These are phyloP conservation scores for Cabera pusaria DNA, from an alignment of 2,888 invertebrate genomes.

Conservation along the genomic window DNA sequence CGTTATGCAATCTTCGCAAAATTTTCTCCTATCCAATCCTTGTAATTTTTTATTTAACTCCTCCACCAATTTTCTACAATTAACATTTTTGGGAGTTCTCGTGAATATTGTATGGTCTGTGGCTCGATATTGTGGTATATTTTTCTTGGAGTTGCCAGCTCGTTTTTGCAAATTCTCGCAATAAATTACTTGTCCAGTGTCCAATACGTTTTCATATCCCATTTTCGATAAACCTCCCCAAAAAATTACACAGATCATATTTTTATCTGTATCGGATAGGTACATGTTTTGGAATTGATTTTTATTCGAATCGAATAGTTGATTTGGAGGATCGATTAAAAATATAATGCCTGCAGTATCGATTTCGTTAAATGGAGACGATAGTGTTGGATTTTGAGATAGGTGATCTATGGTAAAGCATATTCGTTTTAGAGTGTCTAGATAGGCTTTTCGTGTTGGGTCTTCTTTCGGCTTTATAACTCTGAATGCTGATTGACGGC, in stretches of 20 bases:
- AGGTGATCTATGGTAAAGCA: conserved; percentile 77
- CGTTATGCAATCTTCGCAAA: conserved; percentile 55
- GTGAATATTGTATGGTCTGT: conserved; percentile 86
- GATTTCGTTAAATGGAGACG: conserved; percentile 85
- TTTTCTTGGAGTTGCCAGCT: conserved; percentile 70
- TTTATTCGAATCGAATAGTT: conserved; percentile 58
- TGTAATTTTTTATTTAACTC: conserved; percentile 58
- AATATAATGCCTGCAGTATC: conserved; percentile 89
- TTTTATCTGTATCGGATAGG: conserved; percentile 79
- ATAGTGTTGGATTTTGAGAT: conserved; percentile 41
- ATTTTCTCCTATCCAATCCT: conserved; percentile 40
- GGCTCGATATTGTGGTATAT: conserved; percentile 83
- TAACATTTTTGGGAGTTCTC: conserved; percentile 81
- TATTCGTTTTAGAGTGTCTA: conserved; percentile 50
- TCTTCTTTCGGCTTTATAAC: conserved; percentile 45
- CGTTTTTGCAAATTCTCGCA: conserved; percentile 86
- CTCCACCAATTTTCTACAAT: conserved; percentile 70
- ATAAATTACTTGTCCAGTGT: conserved; percentile 81
- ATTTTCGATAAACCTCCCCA: conserved; percentile 79
- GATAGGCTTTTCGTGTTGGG: conserved; percentile 32
- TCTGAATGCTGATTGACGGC: conserved; percentile 74
- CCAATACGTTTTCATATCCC: conserved; percentile 80
- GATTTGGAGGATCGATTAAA: conserved; percentile 72
- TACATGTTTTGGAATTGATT: conserved; percentile 82
- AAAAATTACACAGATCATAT: conserved; percentile 80